Evolutionary conservation across 1,140 invertebrate genomes (phyloP).

Genomic region (Armadillidium nasatum): DNA sequence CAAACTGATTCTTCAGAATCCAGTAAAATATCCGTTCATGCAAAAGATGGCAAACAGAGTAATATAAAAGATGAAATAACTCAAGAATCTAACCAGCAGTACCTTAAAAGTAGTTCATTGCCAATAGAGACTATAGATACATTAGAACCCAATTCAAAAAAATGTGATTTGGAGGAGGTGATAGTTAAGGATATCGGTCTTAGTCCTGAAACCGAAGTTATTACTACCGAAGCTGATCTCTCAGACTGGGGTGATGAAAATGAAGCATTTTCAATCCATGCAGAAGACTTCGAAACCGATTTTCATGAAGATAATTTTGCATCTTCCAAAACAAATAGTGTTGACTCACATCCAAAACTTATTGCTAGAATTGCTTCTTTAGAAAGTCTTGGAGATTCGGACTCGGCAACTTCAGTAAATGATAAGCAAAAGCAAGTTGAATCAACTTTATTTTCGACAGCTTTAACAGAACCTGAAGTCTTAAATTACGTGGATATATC

Average conservation of each 20-base stretch:
- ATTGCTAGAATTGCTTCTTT: slow-evolving; percentile 39
- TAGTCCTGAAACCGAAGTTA: slow-evolving; percentile 50
- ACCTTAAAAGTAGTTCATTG: no score
- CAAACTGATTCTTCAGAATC: no score
- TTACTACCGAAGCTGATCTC: slow-evolving; percentile 72
- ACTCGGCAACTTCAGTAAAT: slow-evolving; percentile 37
- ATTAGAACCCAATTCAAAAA: no score
- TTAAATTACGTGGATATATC: slow-evolving; percentile 67
- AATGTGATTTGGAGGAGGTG: slow-evolving; percentile 54
- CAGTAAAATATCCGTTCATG: no score
- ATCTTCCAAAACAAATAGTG: not conserved
- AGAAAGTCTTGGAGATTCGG: slow-evolving; percentile 40
- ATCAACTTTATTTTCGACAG: not conserved
- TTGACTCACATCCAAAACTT: not conserved
- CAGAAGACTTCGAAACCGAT: slow-evolving; percentile 63
- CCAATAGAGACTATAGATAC: no score
- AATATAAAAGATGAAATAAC: no score
- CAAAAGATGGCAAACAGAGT: no score
- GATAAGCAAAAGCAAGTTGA: slow-evolving; percentile 2
- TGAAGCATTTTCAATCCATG: slow-evolving; percentile 58
- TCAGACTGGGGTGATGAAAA: slow-evolving; percentile 78
- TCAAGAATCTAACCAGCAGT: no score
- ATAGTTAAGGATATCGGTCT: slow-evolving; percentile 49
- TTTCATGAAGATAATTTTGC: slow-evolving; percentile 51
- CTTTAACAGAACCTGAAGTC: slow-evolving; percentile 51